These are phyloP conservation scores for Sebastolobus alascanus DNA, from an alignment of 2,797 vertebrate genomes.

Conservation along the genomic window DNA sequence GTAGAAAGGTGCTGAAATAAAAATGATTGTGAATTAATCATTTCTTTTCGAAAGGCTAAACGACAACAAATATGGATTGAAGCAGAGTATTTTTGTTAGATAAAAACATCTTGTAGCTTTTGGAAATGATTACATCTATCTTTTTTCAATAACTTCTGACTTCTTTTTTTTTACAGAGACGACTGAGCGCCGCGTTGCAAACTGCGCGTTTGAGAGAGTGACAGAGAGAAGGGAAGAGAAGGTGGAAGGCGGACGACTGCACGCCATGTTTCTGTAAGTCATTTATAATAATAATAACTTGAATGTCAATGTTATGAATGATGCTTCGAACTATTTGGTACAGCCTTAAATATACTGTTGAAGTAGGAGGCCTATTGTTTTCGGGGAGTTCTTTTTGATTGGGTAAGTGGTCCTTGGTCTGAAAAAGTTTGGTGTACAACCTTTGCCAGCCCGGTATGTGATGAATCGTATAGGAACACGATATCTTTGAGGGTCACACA, in stretches of 20 bases:
- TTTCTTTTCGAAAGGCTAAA: neutral
- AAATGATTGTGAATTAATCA: too few species aligned
- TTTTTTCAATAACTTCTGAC: neutral
- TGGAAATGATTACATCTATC: neutral
- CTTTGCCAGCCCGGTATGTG: neutral
- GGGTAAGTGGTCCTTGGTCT: neutral
- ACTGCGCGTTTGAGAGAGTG: neutral
- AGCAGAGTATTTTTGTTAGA: neutral
- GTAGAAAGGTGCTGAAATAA: too few species aligned
- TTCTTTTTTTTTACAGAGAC: neutral
- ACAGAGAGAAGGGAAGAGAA: neutral
- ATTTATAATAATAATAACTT: neutral
- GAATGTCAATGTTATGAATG: neutral
- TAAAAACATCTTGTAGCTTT: neutral
- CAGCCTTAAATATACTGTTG: neutral
- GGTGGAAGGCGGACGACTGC: too few species aligned
- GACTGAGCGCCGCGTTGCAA: neutral
- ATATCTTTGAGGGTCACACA: conserved; percentile 43
- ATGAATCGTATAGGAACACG: conserved; percentile 16
- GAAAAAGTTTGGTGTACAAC: neutral
- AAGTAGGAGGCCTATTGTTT: too few species aligned
- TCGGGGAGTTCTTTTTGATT: accelerated
- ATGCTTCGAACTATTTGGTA: neutral
- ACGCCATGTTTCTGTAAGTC: neutral
- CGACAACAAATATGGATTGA: neutral